A percentile compares a stretch with the other conserved stretches of the same genome.
These are phyloP conservation scores for Stenichneumon culpator DNA, from an alignment of 2,888 invertebrate genomes.

Conservation along the genomic window DNA sequence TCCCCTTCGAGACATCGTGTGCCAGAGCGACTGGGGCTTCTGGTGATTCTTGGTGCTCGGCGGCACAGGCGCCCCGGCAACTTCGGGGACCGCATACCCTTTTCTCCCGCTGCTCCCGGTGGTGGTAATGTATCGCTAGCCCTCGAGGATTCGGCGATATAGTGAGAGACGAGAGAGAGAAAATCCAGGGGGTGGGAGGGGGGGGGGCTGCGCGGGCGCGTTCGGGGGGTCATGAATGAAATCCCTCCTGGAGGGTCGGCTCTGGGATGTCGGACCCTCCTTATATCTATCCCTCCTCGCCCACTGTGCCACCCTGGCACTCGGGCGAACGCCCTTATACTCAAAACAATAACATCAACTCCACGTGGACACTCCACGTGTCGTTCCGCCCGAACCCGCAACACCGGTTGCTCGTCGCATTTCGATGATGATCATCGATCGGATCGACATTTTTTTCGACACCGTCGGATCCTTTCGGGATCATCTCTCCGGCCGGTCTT, in stretches of 20 bases:
- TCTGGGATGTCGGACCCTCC: slow-evolving; percentile 83
- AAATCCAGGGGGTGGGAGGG: slow-evolving; percentile 60
- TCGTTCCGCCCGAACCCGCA: slow-evolving; percentile 39
- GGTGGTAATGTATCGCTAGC: slow-evolving; percentile 80
- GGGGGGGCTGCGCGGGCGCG: slow-evolving; percentile 36
- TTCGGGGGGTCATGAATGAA: slow-evolving; percentile 82
- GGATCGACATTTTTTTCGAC: neutral
- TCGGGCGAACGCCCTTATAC: slow-evolving; percentile 77
- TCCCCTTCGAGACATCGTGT: slow-evolving; percentile 80
- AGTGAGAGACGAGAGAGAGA: slow-evolving; percentile 55
- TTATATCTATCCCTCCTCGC: slow-evolving; percentile 75
- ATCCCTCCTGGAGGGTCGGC: slow-evolving; percentile 83
- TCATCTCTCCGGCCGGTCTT: neutral
- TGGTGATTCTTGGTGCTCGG: slow-evolving; percentile 55
- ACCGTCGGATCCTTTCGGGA: neutral
- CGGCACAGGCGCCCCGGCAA: slow-evolving; percentile 32
- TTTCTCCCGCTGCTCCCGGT: slow-evolving; percentile 71
- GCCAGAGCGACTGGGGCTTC: slow-evolving; percentile 72
- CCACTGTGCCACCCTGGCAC: slow-evolving; percentile 61
- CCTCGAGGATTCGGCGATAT: slow-evolving; percentile 72
- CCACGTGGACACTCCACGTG: slow-evolving; percentile 81
- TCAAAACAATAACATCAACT: slow-evolving; percentile 82
- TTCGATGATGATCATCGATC: neutral
- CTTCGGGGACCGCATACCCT: slow-evolving; percentile 74
- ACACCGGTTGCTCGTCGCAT: slow-evolving; percentile 68